Base-by-base conservation (phyloP, 2,113 vertebrate species). In the Istiophorus platypterus region DNA sequence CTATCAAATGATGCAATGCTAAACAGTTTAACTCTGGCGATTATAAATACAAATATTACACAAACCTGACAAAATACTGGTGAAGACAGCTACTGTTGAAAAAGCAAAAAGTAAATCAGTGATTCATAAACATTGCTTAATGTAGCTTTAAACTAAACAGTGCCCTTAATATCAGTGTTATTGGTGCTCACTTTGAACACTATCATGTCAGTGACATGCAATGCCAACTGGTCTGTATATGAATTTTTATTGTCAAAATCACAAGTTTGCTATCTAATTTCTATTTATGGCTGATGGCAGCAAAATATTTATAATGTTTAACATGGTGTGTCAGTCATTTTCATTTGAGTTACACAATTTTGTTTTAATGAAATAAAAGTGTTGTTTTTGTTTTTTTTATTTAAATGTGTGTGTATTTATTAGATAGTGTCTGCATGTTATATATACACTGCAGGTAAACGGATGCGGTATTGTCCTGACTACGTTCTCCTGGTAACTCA, bases 331-430 rank as follows among this genome's bases (percentile, higher is more conserved):
- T 0, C 70, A 31, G 56, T 47, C 27, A 20, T 13, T 72, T 66
- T 51, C 29, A 69, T 6, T 47, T 34, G 13, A 72, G 31, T 64
- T 67, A 15, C 22, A 26, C 9, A 26, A 18, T 63, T 69, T 67
- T 59, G 5, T 67, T 62, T 57, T n/a, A 67, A 58, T 66, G 11
- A 69, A 85, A 82, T 64, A 62, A 78, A 80, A 42, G 15, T 54
- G 17, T n/a, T n/a, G n/a, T n/a, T n/a, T n/a, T n/a, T n/a, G n/a
- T n/a, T n/a, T n/a, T n/a, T n/a, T n/a, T n/a, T n/a, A n/a, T n/a
- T n/a, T n/a, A n/a, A n/a, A n/a, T 14, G 6, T 27, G 31, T 34
- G 31, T 34, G 31, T 7, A 66, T 69, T 59, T 52, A 0, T 54
- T 15, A 49, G 7, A 26, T 37, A 12, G 24, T 56, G n/a, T 72